phyloP scores from a whole-genome alignment of 2,888 invertebrate genomes.

The Dichetophora obliterata region DNA sequence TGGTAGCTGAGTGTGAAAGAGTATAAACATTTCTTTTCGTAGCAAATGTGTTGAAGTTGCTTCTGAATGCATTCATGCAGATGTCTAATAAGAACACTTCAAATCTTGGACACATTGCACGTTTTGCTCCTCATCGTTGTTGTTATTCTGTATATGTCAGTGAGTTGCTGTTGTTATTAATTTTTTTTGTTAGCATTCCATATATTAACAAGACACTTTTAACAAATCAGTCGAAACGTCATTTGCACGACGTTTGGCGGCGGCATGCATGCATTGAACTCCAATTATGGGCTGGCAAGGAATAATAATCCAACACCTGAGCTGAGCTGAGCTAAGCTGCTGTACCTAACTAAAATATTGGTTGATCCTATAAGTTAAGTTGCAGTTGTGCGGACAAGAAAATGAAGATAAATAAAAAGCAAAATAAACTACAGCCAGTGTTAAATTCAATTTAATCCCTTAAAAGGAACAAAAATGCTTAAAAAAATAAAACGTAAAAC shows the following conservation, averaged over 20 bases:
- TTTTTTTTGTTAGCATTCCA: neutral
- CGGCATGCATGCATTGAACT: conserved; percentile 12
- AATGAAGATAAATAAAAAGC: too few species aligned
- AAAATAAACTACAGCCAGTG: too few species aligned
- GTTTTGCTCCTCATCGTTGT: neutral
- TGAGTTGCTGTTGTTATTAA: conserved; percentile 4
- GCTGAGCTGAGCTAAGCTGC: conserved; percentile 21
- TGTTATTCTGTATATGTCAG: neutral
- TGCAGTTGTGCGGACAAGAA: too few species aligned
- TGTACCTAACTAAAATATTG: neutral
- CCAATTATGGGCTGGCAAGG: conserved; percentile 27
- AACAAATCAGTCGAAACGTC: conserved; percentile 39
- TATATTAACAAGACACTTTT: conserved; percentile 36
- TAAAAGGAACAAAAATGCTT: too few species aligned
- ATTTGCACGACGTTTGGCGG: conserved; percentile 28
- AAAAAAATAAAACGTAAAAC: too few species aligned
- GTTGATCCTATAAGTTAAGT: too few species aligned
- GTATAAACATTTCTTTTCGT: too few species aligned
- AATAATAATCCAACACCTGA: conserved; percentile 35
- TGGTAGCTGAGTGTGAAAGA: too few species aligned
- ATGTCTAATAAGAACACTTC: too few species aligned
- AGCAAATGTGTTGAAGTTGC: too few species aligned
- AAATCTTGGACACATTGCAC: neutral
- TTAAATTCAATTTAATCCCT: too few species aligned
- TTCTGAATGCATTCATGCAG: too few species aligned